Evolutionary conservation across 2,797 vertebrate genomes (phyloP).

Genomic region (Novumbra hubbsi): DNA sequence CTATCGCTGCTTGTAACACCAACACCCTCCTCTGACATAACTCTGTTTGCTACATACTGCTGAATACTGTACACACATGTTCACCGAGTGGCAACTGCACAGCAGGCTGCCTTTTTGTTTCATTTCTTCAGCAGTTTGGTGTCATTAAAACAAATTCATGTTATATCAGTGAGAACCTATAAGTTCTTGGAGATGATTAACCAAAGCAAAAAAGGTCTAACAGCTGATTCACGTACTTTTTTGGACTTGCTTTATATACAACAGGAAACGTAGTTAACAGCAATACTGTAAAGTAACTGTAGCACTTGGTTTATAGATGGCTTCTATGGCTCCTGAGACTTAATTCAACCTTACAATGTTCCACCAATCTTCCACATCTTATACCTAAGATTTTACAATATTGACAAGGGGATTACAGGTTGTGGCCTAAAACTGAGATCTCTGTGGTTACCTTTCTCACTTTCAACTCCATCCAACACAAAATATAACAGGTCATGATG

Average conservation of each 20-base stretch:
- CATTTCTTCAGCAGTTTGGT: not conserved
- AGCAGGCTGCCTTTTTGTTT: not conserved
- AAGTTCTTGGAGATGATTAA: not conserved
- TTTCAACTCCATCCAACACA: not conserved
- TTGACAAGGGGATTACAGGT: not conserved
- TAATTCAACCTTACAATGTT: slow-evolving; percentile 42
- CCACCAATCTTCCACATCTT: slow-evolving; percentile 10
- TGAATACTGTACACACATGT: not conserved
- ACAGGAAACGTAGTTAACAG: not conserved
- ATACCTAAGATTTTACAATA: not conserved
- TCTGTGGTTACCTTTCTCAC: not conserved
- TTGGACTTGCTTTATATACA: not conserved
- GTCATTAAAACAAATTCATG: not conserved
- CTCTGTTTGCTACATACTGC: not conserved
- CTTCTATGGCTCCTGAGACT: slow-evolving; percentile 1
- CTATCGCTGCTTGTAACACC: slow-evolving; percentile 22
- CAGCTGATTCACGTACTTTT: not conserved
- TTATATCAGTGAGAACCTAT: not conserved
- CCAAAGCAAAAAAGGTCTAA: not conserved
- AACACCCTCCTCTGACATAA: not conserved
- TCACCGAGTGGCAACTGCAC: not conserved
- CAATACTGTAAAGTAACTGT: not conserved
- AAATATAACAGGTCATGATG: not conserved
- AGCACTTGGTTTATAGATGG: not conserved
- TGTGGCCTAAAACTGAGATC: not conserved